phyloP scores from a whole-genome alignment of 2,113 vertebrate species.

The Zapornia atra region DNA sequence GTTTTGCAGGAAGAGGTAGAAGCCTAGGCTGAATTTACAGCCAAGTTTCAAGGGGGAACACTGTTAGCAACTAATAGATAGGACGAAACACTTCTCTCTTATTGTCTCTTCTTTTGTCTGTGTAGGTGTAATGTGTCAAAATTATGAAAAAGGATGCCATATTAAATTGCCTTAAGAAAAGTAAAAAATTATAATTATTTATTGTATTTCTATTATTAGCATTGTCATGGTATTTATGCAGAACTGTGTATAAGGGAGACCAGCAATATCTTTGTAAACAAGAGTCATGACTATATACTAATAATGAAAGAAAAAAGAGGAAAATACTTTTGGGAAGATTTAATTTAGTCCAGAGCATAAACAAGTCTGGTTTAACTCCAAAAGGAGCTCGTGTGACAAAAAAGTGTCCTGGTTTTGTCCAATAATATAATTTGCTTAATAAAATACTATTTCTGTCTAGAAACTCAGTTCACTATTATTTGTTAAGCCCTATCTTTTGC shows the following conservation, averaged over 20 bases:
- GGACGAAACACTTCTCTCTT: fast-evolving
- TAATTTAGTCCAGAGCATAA: not conserved
- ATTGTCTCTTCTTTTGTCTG: not conserved
- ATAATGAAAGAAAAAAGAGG: not conserved
- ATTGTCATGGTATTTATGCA: not conserved
- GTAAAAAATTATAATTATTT: not conserved
- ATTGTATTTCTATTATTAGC: not conserved
- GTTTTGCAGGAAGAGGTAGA: not conserved
- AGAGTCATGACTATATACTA: not conserved
- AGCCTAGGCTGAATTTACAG: not conserved
- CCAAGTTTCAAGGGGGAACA: not conserved
- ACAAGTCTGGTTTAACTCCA: not conserved
- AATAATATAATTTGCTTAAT: not conserved
- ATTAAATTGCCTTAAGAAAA: not conserved
- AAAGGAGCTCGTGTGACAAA: not conserved
- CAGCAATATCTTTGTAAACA: not conserved
- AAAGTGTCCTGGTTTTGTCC: not conserved
- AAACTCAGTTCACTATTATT: not conserved
- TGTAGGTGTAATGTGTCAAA: not conserved
- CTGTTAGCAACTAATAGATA: not conserved
- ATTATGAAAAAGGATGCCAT: not conserved
- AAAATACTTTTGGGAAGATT: not conserved
- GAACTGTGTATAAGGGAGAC: not conserved
- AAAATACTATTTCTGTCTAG: not conserved
- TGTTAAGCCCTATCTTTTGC: not conserved